Percentiles rank a stretch among this genome's conserved stretches.
Evolutionary conservation across 2,797 vertebrate species (phyloP).

Genomic region (Coregonus sp.): DNA sequence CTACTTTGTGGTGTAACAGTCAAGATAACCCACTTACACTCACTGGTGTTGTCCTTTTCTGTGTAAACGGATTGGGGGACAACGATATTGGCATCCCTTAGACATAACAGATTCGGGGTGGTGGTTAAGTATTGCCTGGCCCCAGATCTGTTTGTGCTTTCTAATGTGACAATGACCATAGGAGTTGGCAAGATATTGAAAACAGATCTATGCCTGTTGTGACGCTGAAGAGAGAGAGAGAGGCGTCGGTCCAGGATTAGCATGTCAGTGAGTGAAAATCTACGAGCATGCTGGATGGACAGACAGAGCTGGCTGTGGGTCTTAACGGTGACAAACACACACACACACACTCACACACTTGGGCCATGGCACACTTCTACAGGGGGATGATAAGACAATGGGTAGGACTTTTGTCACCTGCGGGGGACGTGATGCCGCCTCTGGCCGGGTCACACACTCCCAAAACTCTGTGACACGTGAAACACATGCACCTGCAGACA

Average conservation of each 20-base stretch:
- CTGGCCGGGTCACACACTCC: neutral
- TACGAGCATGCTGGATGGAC: constrained; percentile 28
- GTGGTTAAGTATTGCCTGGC: constrained; percentile 48
- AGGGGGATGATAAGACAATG: neutral
- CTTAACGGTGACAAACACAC: constrained; percentile 26
- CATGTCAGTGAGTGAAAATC: constrained; percentile 73
- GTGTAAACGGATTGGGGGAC: neutral
- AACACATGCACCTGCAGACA: neutral
- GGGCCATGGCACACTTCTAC: constrained; percentile 5
- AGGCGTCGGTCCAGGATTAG: constrained; percentile 65
- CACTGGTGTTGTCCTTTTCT: neutral
- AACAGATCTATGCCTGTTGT: constrained; percentile 8
- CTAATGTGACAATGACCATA: no score
- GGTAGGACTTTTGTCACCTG: neutral
- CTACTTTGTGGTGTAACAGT: neutral
- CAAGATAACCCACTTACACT: neutral
- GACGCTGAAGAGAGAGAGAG: constrained; percentile 34
- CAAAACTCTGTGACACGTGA: constrained; percentile 4
- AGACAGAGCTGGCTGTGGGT: constrained; percentile 28
- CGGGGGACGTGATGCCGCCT: no score
- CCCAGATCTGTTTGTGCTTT: no score
- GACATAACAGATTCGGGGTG: constrained; percentile 16
- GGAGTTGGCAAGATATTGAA: no score
- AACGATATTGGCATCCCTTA: constrained; percentile 24
- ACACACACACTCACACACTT: constrained; percentile 30